Percentiles rank a stretch among this genome's conserved stretches.
These are phyloP conservation scores for Alloplasta piceator DNA, from an alignment of 2,888 invertebrate species.

Conservation along the genomic window DNA sequence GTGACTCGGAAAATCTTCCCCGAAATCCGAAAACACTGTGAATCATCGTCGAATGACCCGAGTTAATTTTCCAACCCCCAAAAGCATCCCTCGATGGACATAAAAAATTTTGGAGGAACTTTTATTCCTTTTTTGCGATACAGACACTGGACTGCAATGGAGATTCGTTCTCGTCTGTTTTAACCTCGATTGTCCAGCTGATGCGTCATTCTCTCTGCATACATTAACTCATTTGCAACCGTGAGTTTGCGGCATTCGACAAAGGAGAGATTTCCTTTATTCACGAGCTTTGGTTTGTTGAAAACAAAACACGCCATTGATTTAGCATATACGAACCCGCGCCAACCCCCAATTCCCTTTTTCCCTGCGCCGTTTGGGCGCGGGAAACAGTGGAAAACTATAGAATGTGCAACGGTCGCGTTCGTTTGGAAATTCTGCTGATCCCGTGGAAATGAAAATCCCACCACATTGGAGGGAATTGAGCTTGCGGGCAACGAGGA, in stretches of 20 bases:
- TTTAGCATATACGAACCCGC: slow-evolving; percentile 52
- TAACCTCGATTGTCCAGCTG: no score
- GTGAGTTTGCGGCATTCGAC: slow-evolving; percentile 23
- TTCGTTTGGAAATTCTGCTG: slow-evolving; percentile 66
- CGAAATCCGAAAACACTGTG: no score
- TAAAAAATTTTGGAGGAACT: no score
- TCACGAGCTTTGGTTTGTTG: slow-evolving; percentile 63
- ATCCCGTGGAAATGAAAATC: slow-evolving; percentile 66
- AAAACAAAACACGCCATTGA: slow-evolving; percentile 65
- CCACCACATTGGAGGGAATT: slow-evolving; percentile 35
- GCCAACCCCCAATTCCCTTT: neutral
- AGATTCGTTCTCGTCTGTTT: no score
- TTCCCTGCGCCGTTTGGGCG: neutral
- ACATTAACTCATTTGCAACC: no score
- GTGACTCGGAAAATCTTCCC: no score
- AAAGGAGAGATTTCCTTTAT: slow-evolving; percentile 62
- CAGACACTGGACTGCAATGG: no score
- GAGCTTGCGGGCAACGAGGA: slow-evolving; percentile 16
- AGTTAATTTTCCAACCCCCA: no score
- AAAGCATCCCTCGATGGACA: no score
- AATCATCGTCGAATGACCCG: no score
- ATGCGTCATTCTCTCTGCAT: no score
- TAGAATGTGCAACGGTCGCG: slow-evolving; percentile 24
- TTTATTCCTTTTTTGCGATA: no score
- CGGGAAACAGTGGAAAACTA: neutral